Evolutionary conservation across 2,888 invertebrate species (phyloP).

Genomic region (Sphaeridia pumilis): DNA sequence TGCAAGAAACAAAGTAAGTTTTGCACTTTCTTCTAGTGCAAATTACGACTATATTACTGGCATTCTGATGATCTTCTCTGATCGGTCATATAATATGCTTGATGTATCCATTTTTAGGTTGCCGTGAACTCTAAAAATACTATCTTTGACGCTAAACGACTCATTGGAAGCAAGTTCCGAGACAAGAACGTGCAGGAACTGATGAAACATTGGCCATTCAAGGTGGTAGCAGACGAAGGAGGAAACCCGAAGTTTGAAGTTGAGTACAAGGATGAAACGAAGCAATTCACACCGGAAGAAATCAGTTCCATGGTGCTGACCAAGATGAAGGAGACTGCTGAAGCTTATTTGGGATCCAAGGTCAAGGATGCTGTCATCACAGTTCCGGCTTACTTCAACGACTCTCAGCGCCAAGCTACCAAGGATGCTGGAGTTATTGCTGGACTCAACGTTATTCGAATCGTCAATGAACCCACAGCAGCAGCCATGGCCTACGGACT

Average conservation of each 20-base stretch:
- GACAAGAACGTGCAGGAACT: conserved; percentile 82
- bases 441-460: conserved; percentile 73
- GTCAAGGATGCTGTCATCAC: conserved; percentile 66
- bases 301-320: conserved; percentile 55
- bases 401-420: conserved; percentile 55
- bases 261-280: too few species aligned
- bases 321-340: conserved; percentile 86
- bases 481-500: conserved; percentile 73
- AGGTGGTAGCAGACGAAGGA: conserved; percentile 62
- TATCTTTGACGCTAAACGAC: conserved; percentile 71
- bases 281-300: conserved; percentile 50
- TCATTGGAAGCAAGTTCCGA: conserved; percentile 81
- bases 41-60: too few species aligned
- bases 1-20: conserved; percentile 63
- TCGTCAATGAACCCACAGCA: conserved; percentile 82
- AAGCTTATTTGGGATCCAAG: conserved; percentile 69
- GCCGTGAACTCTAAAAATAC: neutral
- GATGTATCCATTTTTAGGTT: too few species aligned
- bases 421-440: conserved; percentile 72
- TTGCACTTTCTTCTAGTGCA: too few species aligned
- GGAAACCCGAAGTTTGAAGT: too few species aligned
- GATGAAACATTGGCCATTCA: conserved; percentile 89
- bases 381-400: conserved; percentile 59
- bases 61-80: too few species aligned
- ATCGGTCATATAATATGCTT: too few species aligned